Conservation (phyloP, 1,140 invertebrate species). For the Thrips palmi region DNA sequence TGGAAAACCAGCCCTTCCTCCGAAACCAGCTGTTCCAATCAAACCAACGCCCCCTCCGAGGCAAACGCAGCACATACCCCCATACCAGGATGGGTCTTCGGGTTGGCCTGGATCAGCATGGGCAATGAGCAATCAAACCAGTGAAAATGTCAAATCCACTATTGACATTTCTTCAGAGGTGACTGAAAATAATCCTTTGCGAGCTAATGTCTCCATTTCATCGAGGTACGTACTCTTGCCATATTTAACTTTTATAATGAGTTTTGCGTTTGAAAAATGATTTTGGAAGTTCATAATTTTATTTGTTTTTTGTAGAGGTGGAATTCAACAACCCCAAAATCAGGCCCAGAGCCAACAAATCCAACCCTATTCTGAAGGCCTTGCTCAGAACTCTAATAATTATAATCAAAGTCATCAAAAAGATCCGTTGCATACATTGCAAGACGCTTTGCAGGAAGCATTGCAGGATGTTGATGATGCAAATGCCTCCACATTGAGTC, state of each 20-base stretch:
- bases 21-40: conserved; percentile 39
- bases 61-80: background rate
- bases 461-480: too few relatives aligned
- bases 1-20: conserved; percentile 48
- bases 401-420: too few relatives aligned
- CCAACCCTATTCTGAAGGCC: too few relatives aligned
- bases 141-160: background rate
- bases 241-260: background rate
- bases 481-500: too few relatives aligned
- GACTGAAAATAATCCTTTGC: conserved; percentile 10
- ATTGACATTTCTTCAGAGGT: conserved; percentile 11
- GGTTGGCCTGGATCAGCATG: background rate
- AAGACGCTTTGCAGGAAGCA: too few relatives aligned
- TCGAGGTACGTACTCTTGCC: conserved; percentile 3
- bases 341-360: too few relatives aligned
- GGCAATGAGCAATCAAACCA: background rate
- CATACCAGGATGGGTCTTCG: conserved; percentile 7
- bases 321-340: background rate
- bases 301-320: conserved; percentile 1
- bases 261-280: background rate
- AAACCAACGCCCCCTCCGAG: conserved; percentile 23
- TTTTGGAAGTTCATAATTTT: background rate
- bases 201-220: background rate
- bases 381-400: too few relatives aligned
- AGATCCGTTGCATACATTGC: too few relatives aligned